Evolutionary conservation across 2,888 invertebrate genomes (phyloP), one percentile per base, ranked within the genome.

Genomic region (Drosophila prostipennis): DNA sequence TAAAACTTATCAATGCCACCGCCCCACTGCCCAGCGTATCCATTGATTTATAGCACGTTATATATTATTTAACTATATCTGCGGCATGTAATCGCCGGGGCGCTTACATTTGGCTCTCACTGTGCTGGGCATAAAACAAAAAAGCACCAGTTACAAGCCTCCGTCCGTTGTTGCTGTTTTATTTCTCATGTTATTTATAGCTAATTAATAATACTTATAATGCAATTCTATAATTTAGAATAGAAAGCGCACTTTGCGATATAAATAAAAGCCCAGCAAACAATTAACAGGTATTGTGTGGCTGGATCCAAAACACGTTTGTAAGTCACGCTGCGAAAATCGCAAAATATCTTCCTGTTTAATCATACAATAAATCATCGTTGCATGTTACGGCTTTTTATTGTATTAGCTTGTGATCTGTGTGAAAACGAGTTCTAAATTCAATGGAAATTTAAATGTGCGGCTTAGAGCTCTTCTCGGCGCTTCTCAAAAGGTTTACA

Each of bases 131-230:
- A 29, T 6, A 45, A 29, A 13, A 14, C 6, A 29, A 48, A 46
- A 8, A 11, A 56, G 68, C 80, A 81, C 85, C 82, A 71, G 82
- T 85, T 79, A 76, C 69, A 75, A 61, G 75, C 78, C 68, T 23
- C 23, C 3, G 23, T 32, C 37, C 45, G 42, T 36, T 29, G 14
- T 14, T 10, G 46, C 29, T 46, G 26, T 26, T 26, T 14, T 46
- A 73, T 79, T 81, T 79, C 81, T 79, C 84, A 71, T 86, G 77
- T 86, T 84, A 78, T 84, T 84, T 84, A 86, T 83, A 74, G 87
- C 84, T 85, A 81, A 86, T 85, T 85, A 85, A 85, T 87, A 84
- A 84, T 80, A 87, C 77, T 87, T 86, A 79, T 83, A 86, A 86
- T 84, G 84, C 84, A 79, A 78, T 86, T 84, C 87, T 78, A 84